These are phyloP conservation scores for Coelopa pilipes DNA, from an alignment of 2,888 invertebrate species.

Conservation along the genomic window DNA sequence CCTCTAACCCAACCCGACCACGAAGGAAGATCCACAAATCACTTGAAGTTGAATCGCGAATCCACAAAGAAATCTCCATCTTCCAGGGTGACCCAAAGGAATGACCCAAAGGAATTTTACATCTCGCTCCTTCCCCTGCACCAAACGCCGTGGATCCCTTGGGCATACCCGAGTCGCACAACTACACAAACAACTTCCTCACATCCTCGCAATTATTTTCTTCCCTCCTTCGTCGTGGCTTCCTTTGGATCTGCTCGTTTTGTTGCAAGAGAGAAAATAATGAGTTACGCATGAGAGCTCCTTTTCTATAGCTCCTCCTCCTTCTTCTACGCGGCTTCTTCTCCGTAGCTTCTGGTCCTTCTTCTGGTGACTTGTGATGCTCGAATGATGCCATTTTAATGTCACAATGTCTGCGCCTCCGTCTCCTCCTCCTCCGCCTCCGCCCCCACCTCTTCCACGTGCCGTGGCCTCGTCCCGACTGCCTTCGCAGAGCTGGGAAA, in stretches of 20 bases:
- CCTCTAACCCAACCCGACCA: no score
- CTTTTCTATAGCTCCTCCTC: slow-evolving; percentile 56
- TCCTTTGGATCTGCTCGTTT: not conserved
- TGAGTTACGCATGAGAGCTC: slow-evolving; percentile 66
- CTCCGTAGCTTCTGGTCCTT: not conserved
- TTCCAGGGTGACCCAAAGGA: no score
- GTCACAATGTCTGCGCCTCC: slow-evolving; percentile 15
- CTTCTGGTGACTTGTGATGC: not conserved
- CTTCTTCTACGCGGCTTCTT: slow-evolving; percentile 42
- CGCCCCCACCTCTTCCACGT: slow-evolving; percentile 27
- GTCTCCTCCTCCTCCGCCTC: no score
- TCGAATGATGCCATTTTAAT: slow-evolving; percentile 22
- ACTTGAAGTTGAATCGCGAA: not conserved
- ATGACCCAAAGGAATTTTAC: no score
- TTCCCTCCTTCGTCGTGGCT: not conserved
- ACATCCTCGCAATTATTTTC: slow-evolving; percentile 44
- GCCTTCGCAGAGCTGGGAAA: slow-evolving; percentile 29
- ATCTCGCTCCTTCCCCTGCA: no score
- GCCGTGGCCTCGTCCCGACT: not conserved
- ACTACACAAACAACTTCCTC: not conserved
- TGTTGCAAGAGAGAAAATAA: slow-evolving; percentile 56
- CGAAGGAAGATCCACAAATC: not conserved
- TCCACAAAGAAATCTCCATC: not conserved
- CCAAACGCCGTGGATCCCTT: no score
- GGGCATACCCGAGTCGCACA: no score